phyloP scores from a whole-genome alignment of 2,888 invertebrate species.

The Craniophora ligustri region DNA sequence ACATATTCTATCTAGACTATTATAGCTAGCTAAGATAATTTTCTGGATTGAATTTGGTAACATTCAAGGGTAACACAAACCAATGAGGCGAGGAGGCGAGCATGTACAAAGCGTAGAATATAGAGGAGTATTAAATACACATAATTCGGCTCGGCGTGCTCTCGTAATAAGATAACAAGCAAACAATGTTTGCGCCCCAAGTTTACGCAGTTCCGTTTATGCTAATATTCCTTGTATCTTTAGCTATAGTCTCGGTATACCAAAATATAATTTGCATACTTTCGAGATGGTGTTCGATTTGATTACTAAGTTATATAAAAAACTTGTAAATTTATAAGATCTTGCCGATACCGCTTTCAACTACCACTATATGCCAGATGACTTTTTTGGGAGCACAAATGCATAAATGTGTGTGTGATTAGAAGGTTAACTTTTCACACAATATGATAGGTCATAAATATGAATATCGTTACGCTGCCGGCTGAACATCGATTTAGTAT shows the following conservation, averaged over 20 bases:
- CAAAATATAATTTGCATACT: slow-evolving; percentile 47
- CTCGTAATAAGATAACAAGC: slow-evolving; percentile 26
- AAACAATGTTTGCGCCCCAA: slow-evolving; percentile 44
- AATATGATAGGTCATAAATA: too few species aligned
- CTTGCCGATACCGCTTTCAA: too few species aligned
- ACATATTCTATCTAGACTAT: too few species aligned
- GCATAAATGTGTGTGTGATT: too few species aligned
- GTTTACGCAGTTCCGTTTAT: slow-evolving; percentile 47
- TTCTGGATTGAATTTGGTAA: neutral
- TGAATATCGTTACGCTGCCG: too few species aligned
- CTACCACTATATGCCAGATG: too few species aligned
- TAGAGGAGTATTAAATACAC: slow-evolving; percentile 34
- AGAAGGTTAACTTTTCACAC: too few species aligned
- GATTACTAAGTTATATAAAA: too few species aligned
- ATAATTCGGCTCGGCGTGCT: slow-evolving; percentile 23
- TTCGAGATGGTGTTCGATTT: slow-evolving; percentile 36
- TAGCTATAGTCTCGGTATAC: slow-evolving; percentile 40
- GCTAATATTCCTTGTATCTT: slow-evolving; percentile 47
- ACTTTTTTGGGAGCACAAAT: too few species aligned
- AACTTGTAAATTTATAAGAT: too few species aligned
- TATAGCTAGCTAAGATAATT: neutral
- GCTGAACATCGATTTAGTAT: too few species aligned
- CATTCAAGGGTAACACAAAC: neutral
- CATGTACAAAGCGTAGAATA: slow-evolving; percentile 26
- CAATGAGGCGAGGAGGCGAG: slow-evolving; percentile 12